Conservation (phyloP, 1,140 invertebrate genomes). For the Venturia canescens region DNA sequence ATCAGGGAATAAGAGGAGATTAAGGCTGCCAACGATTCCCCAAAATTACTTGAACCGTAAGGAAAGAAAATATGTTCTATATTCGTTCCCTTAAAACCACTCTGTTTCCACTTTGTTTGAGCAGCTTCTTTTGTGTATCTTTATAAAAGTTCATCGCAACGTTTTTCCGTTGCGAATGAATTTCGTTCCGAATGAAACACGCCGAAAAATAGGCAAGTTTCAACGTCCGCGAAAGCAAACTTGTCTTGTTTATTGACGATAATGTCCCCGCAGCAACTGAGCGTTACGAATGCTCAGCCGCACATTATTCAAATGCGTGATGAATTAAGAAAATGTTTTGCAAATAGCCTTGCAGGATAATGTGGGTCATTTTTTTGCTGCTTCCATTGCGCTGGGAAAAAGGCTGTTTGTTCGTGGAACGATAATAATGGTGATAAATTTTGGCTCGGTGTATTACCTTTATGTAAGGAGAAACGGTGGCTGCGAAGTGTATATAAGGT, state of each 20-base stretch:
- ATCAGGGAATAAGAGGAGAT: too few relatives aligned
- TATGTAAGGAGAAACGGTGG: constrained; percentile 8
- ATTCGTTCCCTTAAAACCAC: neutral
- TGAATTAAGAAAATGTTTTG: too few relatives aligned
- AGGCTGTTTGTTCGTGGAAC: constrained; percentile 16
- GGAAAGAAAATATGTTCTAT: too few relatives aligned
- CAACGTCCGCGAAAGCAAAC: too few relatives aligned
- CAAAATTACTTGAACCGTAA: too few relatives aligned
- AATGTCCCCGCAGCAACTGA: neutral
- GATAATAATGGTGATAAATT: constrained; percentile 43
- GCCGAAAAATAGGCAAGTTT: neutral
- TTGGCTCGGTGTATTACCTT: constrained; percentile 30
- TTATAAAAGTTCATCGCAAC: too few relatives aligned
- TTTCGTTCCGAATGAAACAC: too few relatives aligned
- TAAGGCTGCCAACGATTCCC: too few relatives aligned
- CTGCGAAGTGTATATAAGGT: neutral
- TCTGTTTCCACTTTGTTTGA: neutral
- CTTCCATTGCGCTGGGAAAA: neutral
- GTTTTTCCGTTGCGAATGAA: too few relatives aligned
- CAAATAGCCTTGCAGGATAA: too few relatives aligned
- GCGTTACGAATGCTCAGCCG: too few relatives aligned
- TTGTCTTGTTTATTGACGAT: neutral
- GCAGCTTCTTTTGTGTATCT: neutral
- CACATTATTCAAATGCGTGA: too few relatives aligned
- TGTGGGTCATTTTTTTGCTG: neutral